Conservation (phyloP, 2,888 invertebrate genomes). For the Drepana falcataria region DNA sequence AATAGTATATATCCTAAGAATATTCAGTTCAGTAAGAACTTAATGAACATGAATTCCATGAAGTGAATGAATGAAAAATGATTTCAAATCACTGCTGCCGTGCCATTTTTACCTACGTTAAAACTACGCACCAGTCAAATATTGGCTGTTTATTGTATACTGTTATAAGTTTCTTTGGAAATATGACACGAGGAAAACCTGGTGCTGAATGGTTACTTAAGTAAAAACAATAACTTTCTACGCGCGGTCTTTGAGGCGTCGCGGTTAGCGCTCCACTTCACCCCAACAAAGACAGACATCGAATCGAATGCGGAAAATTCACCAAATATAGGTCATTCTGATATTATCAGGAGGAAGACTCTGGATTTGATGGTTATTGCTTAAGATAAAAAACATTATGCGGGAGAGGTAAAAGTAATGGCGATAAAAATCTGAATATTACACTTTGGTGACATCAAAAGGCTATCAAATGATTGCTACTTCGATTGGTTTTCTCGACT, state of each 20-base stretch:
- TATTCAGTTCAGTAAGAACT: too few species aligned
- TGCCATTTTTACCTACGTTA: too few species aligned
- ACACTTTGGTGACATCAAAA: not conserved
- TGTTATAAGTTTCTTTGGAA: too few species aligned
- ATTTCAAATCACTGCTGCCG: too few species aligned
- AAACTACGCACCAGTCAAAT: too few species aligned
- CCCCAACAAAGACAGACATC: constrained; percentile 2
- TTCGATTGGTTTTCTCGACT: too few species aligned
- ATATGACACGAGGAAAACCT: too few species aligned
- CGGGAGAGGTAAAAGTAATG: not conserved
- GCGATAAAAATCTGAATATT: not conserved
- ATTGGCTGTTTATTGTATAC: too few species aligned
- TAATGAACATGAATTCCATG: too few species aligned
- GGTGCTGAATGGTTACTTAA: not conserved
- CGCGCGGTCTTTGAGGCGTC: not conserved
- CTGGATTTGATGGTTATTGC: constrained; percentile 1
- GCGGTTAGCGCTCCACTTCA: not conserved
- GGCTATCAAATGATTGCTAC: too few species aligned
- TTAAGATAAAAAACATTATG: not conserved
- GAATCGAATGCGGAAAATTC: not conserved
- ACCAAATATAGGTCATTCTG: not conserved
- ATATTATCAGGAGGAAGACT: constrained; percentile 1
- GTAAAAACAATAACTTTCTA: not conserved
- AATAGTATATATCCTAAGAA: too few species aligned
- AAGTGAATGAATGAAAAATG: too few species aligned